A percentile compares a stretch with the other conserved stretches of the same genome.
Conservation (phyloP, 1,140 invertebrate genomes). For the Eufriesea mexicana region DNA sequence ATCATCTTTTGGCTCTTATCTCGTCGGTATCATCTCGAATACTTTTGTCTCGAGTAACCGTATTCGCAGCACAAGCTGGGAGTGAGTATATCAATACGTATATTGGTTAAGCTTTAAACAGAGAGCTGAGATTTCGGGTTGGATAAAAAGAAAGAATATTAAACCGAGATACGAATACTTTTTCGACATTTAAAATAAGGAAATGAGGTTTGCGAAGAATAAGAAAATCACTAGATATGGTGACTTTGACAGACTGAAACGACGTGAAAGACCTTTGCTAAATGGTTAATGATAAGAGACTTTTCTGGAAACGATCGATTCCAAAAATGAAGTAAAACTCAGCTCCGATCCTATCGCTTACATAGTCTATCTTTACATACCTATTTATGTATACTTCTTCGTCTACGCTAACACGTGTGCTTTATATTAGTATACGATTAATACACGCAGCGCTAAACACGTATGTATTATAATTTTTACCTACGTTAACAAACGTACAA, state of each 20-base stretch:
- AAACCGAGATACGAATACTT: background rate
- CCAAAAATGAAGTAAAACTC: background rate
- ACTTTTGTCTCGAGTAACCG: background rate
- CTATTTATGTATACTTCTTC: conserved; percentile 10
- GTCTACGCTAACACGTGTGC: background rate
- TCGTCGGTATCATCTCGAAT: too few species aligned
- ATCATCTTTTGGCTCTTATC: background rate
- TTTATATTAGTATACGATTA: conserved; percentile 12
- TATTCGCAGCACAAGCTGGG: background rate
- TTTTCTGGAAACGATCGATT: background rate
- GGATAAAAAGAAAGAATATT: too few species aligned
- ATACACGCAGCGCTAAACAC: conserved; percentile 31
- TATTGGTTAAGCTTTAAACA: conserved; percentile 8
- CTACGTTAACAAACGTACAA: conserved; percentile 30
- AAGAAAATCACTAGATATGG: background rate
- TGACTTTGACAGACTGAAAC: background rate
- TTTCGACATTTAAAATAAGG: too few species aligned
- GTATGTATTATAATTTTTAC: conserved; percentile 8
- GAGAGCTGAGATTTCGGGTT: background rate
- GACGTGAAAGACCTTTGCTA: background rate
- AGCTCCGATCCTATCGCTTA: background rate
- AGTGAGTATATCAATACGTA: conserved; percentile 4
- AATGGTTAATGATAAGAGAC: background rate
- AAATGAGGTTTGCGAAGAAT: background rate
- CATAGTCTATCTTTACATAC: conserved; percentile 2